Evolutionary conservation across 1,140 invertebrate genomes (phyloP), one percentile per base, ranked within the genome.

Genomic region (Aculops lycopersici): DNA sequence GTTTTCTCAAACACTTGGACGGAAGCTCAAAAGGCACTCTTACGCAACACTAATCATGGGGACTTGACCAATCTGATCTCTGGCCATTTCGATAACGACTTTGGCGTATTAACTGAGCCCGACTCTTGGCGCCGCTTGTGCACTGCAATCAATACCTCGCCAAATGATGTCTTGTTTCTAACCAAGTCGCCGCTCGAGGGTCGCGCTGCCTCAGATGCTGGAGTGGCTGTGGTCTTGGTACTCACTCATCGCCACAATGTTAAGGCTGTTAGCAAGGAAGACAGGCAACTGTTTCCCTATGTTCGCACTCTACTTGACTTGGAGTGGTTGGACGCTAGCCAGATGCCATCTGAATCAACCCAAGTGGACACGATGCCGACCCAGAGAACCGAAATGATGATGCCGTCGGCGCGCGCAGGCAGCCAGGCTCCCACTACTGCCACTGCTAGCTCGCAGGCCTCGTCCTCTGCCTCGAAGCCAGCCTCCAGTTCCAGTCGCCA

Each of bases 1-100:
- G 37, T 45, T 2, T 31, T 45, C 3, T 45, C 43, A 17, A 45
- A 45, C 43, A 36, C 42, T 37, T 45, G 43, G 43, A 2, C 36
- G 2, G 43, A 45, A 17, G 43, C 43, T 8, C 43, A 20, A 14
- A 46, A 47, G 18, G 17, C 19, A n/a, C 37, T 45, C 18, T 3
- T 45, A 8, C n/a, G 13, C 12, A 17, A 39, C 8, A 45, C 43
- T 4, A 45, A 46, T 37, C 44, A 45, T 20, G 43, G 43, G 8
- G 38, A 45, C 19, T 14, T 45, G 17, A 45, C 43, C 18, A 20
- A 21, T 16, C 20, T 45, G 14, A 45, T 45, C 24, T 36, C 37
- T 16, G 43, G 35, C 4, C 45, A 45, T 39, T 39, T 45, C 20
- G 43, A 45, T 18, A 45, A 19, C 2, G 18, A 5, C 14, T 12